Evolutionary conservation across 2,113 vertebrate species (phyloP), one percentile per base, ranked within the genome.

Genomic region (Limanda limanda): DNA sequence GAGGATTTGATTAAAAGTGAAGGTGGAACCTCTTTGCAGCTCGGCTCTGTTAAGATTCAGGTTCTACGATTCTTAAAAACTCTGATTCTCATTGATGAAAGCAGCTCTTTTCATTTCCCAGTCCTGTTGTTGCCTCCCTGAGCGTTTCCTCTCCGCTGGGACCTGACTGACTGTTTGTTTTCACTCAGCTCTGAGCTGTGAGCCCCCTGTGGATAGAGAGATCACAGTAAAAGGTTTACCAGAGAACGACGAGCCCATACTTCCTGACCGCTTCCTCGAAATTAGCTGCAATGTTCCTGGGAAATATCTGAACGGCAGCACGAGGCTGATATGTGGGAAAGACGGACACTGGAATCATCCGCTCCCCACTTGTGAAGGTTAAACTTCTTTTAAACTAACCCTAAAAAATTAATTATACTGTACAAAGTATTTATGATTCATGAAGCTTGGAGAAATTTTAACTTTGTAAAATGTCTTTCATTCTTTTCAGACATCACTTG

Each of bases 281-380:
- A 96, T 97, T 91, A 90, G 93, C 56, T 97, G 96, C 27, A 31
- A 76, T 2, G 71, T 65, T 3, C 18, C 67, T 20, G 80, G 87
- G 9, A 71, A 88, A 65, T 72, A 1, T 24, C 70, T 95, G n/a
- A 25, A 89, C 6, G 95, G 96, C 17, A 67, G 75, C 21, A 45
- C 83, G 21, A 57, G 91, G 83, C 79, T 97, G 0, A 37, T 92
- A 69, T 97, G 96, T 68, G 92, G 92, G 20, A 74, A 79, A 31
- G 48, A 94, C 21, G 96, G 96, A 67, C 1, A 63, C 4, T 98
- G 96, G 96, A 93, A 81, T 86, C 20, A 27, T 0, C 31, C 87
- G 3, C 88, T 89, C 9, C 96, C 97, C 24, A 71, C 27, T 42
- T 98, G 97, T 31, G 68, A 71, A 47, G 56, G 68, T 71, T 48